Base-by-base conservation (phyloP, 2,113 vertebrate genomes). In the Malurus elegans region DNA sequence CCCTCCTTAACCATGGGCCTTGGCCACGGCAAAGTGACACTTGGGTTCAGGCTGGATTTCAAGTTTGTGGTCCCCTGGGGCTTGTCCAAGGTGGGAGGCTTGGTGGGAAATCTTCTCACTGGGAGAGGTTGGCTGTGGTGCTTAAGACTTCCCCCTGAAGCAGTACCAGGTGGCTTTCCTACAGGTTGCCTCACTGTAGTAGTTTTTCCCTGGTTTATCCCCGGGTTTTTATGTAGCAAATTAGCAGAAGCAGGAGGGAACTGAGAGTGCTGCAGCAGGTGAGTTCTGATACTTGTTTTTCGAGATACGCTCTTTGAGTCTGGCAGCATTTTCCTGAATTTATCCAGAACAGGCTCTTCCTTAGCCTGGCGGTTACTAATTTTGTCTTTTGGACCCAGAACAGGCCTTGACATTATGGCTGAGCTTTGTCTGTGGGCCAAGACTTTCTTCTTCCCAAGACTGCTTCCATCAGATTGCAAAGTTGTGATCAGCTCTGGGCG, bases 361-460 rank as follows among this genome's bases (percentile, higher is more conserved):
- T 90, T 61, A 57, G 66, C 26, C 56, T 24, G 69, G 10, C 1
- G 5, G 53, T 75, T 74, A 18, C 48, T 75, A 16, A 23, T 42
- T 74, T 53, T 92, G 74, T 71, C 79, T 90, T 93, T 94, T 44
- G 81, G 66, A 92, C 71, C 12, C 4, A 4, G 8, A 21, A 2
- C 1, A 2, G 51, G 61, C 47, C 45, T 62, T 12, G 80, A 65
- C 4, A 1, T 57, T 8, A 25, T 15, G 23, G 56, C 20, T 31
- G 79, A 58, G 50, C 50, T 85, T 56, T 88, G 92, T 31, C 40
- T 53, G 24, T 60, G 38, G 94, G 65, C 64, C 54, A 89, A 32
- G 45, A 23, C 75, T 17, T 13, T 83, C 48, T 70, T 87, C 70
- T 44, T 82, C 32, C 13, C 0, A 1, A 75, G 64, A 53, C 19